A percentile compares a stretch with the other conserved stretches of the same genome.
These are phyloP conservation scores for Panurus biarmicus DNA, from an alignment of 2,113 vertebrate genomes.

Conservation along the genomic window DNA sequence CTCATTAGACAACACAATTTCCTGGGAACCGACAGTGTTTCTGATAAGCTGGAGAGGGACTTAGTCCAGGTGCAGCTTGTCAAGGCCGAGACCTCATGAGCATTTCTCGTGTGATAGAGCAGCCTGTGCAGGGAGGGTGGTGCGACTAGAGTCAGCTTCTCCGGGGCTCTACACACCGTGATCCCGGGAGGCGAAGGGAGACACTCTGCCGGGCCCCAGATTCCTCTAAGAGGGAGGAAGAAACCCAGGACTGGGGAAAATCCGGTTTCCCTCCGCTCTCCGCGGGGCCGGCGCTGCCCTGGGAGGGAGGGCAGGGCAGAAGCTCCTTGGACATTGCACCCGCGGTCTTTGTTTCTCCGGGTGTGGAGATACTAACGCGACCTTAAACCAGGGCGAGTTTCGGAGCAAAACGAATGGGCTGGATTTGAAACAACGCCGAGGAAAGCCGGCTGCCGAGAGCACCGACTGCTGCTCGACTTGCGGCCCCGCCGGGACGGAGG, in stretches of 20 bases:
- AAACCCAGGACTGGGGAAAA: fast-evolving
- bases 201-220: neutral
- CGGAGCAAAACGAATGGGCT: neutral
- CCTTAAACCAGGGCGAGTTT: neutral
- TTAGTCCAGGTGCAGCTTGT: neutral
- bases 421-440: fast-evolving
- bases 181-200: neutral
- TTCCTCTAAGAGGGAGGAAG: neutral
- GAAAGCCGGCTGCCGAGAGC: neutral
- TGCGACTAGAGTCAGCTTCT: neutral
- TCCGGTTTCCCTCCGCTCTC: fast-evolving
- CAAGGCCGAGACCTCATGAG: neutral
- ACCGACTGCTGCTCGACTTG: fast-evolving
- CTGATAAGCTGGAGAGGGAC: neutral
- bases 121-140: neutral
- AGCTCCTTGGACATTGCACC: neutral
- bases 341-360: neutral
- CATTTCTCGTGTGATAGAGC: neutral
- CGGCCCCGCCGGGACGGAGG: neutral
- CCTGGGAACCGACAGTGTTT: neutral
- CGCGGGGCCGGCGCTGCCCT: neutral
- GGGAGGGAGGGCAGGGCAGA: neutral
- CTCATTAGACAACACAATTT: neutral
- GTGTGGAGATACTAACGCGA: neutral
- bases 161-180: neutral